Conservation (phyloP, 2,797 vertebrate genomes). For the Epinephelus coioides region DNA sequence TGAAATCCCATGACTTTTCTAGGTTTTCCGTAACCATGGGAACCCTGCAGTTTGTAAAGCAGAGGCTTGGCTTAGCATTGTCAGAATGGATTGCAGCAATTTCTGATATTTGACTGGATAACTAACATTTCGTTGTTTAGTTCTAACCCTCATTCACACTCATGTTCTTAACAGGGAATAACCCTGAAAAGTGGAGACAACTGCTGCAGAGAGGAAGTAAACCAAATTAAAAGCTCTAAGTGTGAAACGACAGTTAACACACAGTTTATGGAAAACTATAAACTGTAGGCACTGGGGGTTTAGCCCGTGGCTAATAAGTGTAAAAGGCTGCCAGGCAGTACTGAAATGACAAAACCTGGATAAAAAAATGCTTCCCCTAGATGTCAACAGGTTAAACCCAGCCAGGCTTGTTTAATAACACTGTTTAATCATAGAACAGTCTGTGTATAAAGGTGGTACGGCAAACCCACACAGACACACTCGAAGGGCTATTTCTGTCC, state of each 20-base stretch:
- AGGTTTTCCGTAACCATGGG: no score
- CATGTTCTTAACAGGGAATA: background rate
- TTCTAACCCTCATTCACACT: background rate
- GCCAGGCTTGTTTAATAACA: background rate
- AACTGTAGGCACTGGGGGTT: background rate
- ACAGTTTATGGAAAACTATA: slow-evolving; percentile 18
- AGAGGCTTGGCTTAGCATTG: no score
- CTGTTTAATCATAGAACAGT: slow-evolving; percentile 27
- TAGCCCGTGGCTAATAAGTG: background rate
- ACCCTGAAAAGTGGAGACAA: background rate
- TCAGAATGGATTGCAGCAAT: background rate
- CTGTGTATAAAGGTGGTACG: slow-evolving; percentile 28
- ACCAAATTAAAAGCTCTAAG: slow-evolving; percentile 1
- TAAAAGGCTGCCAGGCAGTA: background rate
- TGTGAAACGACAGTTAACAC: background rate
- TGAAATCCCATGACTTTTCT: no score
- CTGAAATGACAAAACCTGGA: background rate
- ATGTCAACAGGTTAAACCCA: slow-evolving; percentile 9
- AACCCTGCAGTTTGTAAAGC: no score
- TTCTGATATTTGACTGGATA: background rate
- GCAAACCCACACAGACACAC: slow-evolving; percentile 42
- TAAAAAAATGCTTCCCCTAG: background rate
- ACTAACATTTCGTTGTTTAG: slow-evolving; percentile 6
- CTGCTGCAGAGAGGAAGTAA: slow-evolving; percentile 18
- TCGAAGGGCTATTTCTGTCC: slow-evolving; percentile 72